These are phyloP conservation scores for Hyposoter didymator DNA, from an alignment of 2,888 invertebrate genomes.

Conservation along the genomic window DNA sequence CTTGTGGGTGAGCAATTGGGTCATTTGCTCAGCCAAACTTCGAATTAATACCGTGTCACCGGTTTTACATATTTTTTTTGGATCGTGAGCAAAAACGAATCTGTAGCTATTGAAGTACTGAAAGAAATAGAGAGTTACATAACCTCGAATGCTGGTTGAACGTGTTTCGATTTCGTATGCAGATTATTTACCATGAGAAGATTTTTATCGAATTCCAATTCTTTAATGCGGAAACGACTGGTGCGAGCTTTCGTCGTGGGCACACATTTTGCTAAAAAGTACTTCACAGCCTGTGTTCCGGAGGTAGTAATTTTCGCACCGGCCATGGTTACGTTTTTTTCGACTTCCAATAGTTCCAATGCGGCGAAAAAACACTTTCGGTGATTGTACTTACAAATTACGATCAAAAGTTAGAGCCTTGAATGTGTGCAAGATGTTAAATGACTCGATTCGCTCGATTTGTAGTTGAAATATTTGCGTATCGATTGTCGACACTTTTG, in stretches of 20 bases:
- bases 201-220: constrained; percentile 90
- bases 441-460: not conserved
- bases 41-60: constrained; percentile 94
- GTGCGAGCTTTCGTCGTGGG: constrained; percentile 92
- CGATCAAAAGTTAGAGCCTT: not conserved
- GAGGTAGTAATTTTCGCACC: constrained; percentile 31
- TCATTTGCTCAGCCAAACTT: constrained; percentile 89
- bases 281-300: constrained; percentile 61
- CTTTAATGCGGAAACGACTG: constrained; percentile 91
- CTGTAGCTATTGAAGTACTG: constrained; percentile 92
- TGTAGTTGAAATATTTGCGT: not conserved
- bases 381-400: not conserved
- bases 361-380: not conserved
- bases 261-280: constrained; percentile 91
- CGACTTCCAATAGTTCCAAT: not conserved
- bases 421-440: not conserved
- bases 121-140: constrained; percentile 76
- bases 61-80: constrained; percentile 90
- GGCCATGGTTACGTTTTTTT: constrained; percentile 36
- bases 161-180: constrained; percentile 20
- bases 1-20: constrained; percentile 91
- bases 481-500: not conserved
- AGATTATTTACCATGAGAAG: constrained; percentile 88
- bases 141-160: constrained; percentile 71
- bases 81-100: constrained; percentile 92